Evolutionary conservation across 2,797 vertebrate genomes (phyloP), one percentile per base, ranked within the genome.

Genomic region (Petrocephalus sullivani): DNA sequence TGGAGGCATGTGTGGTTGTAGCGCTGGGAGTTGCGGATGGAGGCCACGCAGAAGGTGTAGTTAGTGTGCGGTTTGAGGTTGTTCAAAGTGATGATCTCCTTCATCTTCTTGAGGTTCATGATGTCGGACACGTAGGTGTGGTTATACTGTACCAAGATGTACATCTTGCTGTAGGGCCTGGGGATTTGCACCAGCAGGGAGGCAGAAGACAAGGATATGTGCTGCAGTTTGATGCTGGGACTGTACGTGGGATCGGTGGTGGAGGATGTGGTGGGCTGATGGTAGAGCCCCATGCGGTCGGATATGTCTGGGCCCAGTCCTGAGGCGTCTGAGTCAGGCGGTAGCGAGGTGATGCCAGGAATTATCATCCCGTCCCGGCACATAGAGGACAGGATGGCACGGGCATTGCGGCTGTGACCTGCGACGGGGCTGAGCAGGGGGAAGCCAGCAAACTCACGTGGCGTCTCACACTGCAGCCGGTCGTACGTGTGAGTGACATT

Each of bases 401-500:
- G 98, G 92, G 98, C 98, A 9, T 98, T 99, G 56, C 97, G 97
- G 85, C 96, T 97, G 3, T 95, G 94, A 1, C 95, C 94, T 60
- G 96, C 95, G 33, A 96, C 93, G 14, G 98, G 95, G 91, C 98
- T 98, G 23, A 99, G 95, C 82, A 99, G 95, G 0, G 98, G 98
- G 90, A 96, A 99, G 46, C 98, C 97, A 3, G 97, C 96, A 1
- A 99, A 97, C 90, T 99, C 98, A 0, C 97, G 94, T 0, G 98
- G 98, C 0, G 97, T 98, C 93, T 99, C 98, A 21, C 98, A 99
- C 93, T 99, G 98, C 49, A 99, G 96, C 9, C 98, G 96, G 93
- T 99, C 98, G 0, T 99, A 99, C 90, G 98, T 99, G 93, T 97
- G 98, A 33, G 98, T 99, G 84, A 99, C 96, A 0, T 99, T 99